A percentile compares a stretch with the other conserved stretches of the same genome.
These are phyloP conservation scores for Drosophila histrio DNA, from an alignment of 2,888 invertebrate genomes.

Conservation along the genomic window DNA sequence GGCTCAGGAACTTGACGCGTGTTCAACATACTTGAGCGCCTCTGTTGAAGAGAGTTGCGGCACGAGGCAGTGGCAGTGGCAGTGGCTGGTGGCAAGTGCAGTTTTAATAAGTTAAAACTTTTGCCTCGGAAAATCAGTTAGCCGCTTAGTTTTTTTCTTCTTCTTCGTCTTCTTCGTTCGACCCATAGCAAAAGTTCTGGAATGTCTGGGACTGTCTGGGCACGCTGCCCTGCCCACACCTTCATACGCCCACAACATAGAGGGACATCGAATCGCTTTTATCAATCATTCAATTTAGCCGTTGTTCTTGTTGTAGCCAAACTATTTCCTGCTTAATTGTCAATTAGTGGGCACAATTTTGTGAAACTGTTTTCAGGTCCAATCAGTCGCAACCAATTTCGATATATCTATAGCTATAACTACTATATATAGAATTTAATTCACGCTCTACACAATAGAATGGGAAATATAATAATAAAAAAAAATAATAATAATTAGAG, in stretches of 20 bases:
- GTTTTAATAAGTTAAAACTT: constrained; percentile 78
- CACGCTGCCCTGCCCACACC: not conserved
- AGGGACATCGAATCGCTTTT: constrained; percentile 54
- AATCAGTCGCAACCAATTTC: constrained; percentile 67
- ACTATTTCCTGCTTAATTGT: constrained; percentile 76
- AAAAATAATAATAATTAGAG: constrained; percentile 34
- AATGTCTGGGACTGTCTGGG: constrained; percentile 29
- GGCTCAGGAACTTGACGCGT: constrained; percentile 77
- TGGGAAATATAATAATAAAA: constrained; percentile 1
- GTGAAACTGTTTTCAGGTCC: constrained; percentile 47
- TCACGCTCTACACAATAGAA: not conserved
- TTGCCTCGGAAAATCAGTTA: constrained; percentile 75
- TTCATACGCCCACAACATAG: not conserved
- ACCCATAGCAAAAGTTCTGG: constrained; percentile 23
- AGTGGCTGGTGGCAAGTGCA: constrained; percentile 65
- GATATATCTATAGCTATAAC: constrained; percentile 7
- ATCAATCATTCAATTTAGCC: constrained; percentile 71
- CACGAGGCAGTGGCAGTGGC: constrained; percentile 2
- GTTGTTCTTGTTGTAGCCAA: constrained; percentile 45
- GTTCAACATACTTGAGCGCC: constrained; percentile 80
- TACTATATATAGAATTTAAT: not conserved
- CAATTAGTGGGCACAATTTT: constrained; percentile 72
- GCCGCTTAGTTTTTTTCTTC: constrained; percentile 63
- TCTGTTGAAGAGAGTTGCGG: constrained; percentile 39
- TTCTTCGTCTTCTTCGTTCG: not conserved